Base-by-base conservation (phyloP, 2,888 invertebrate species). In the Callyntrura sp. region DNA sequence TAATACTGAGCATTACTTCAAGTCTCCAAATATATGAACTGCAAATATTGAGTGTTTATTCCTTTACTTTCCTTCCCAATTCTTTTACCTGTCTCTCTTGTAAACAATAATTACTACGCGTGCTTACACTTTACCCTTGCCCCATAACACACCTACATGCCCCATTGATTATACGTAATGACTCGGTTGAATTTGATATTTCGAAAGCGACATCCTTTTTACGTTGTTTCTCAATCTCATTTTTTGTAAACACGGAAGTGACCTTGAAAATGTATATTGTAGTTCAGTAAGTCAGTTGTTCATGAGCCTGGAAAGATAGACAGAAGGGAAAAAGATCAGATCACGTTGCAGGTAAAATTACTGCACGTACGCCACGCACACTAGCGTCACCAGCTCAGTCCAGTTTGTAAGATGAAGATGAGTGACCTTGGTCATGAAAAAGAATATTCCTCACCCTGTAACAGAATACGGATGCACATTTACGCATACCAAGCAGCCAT, bases 201-300 rank as follows among this genome's bases (percentile, higher is more conserved):
- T 35, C 2, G 35, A 35, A 35, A 35, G 35, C 6, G 35, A 14
- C 3, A 23, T 6, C 70, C 43, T 35, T 25, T 78, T 51, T 51
- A 8, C 8, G 25, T 51, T 25, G 8, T 12, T 20, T 48, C 14
- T 14, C 23, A n/a, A 76, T 78, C 28, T 14, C 70, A 45, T 43
- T 73, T 35, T 70, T 73, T 48, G 48, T 48, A 89, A 89, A 84
- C 88, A 84, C 88, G 88, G 88, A 89, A 89, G 68, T 84, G 88
- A 68, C 88, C 88, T 84, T 84, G 88, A 89, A 51, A 62, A 35
- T 14, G 28, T 20, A 17, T 28, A 17, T 8, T 57, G 45, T 28
- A 28, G 60, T 60, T 60, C 25, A 78, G 62, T 62, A 57, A 17
- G 17, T 43, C 35, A 78, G 12, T 60, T 62, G 45, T n/a, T 17